These are phyloP conservation scores for Pleuronectes platessa DNA, from an alignment of 2,113 vertebrate genomes.

Conservation along the genomic window DNA sequence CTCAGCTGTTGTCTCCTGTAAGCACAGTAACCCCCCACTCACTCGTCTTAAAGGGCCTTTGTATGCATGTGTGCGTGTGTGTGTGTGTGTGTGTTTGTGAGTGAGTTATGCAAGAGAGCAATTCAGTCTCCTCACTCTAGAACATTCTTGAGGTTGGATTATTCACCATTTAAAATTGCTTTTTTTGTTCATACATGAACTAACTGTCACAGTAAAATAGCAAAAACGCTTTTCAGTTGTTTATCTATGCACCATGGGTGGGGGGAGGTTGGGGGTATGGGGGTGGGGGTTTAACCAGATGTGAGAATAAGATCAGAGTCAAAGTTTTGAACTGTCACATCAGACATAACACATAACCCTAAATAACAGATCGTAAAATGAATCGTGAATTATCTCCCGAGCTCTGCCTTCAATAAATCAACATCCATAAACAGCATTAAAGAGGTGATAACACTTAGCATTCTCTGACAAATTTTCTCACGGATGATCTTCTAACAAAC, in stretches of 20 bases:
- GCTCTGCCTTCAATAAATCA: constrained; percentile 42
- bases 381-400: constrained; percentile 45
- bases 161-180: neutral
- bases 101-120: neutral
- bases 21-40: constrained; percentile 25
- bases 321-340: constrained; percentile 29
- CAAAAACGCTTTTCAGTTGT: neutral
- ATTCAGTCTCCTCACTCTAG: neutral
- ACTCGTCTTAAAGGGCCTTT: constrained; percentile 4
- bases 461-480: constrained; percentile 30
- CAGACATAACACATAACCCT: constrained; percentile 1
- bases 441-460: constrained; percentile 34
- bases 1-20: constrained; percentile 70
- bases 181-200: neutral
- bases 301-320: constrained; percentile 43
- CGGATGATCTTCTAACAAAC: constrained; percentile 40
- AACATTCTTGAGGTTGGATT: neutral
- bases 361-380: constrained; percentile 54
- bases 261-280: neutral
- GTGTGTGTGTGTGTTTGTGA: neutral
- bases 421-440: constrained; percentile 36
- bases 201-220: neutral
- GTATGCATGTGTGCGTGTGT: constrained; percentile 3
- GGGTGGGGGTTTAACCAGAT: constrained; percentile 43
- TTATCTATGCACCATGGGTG: too few species aligned